Percentiles rank a stretch among this genome's conserved stretches.
These are phyloP conservation scores for Podocnemis expansa DNA, from an alignment of 2,113 vertebrate species.

Conservation along the genomic window DNA sequence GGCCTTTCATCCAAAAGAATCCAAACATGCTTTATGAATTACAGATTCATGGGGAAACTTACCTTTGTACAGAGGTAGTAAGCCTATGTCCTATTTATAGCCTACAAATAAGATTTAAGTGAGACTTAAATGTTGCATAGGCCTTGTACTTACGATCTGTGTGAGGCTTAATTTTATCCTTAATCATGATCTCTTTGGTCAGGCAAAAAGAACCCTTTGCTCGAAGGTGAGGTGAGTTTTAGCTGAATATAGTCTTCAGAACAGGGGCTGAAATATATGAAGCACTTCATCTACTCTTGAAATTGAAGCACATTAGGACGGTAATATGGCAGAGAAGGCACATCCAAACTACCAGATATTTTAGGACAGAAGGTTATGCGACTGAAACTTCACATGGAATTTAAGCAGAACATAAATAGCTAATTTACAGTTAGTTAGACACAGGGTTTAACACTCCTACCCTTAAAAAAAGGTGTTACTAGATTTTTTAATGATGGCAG, in stretches of 20 bases:
- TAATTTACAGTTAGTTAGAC: background rate
- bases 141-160: background rate
- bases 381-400: background rate
- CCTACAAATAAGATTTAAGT: background rate
- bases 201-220: background rate
- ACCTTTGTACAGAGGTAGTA: background rate
- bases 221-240: background rate
- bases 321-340: background rate
- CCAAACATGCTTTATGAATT: background rate
- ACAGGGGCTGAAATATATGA: background rate
- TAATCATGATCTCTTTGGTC: background rate
- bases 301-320: background rate
- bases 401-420: background rate
- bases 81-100: background rate
- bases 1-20: constrained; percentile 15
- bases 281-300: background rate
- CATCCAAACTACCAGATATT: background rate
- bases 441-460: background rate
- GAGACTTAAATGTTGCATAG: background rate
- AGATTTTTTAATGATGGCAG: background rate
- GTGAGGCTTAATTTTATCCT: background rate
- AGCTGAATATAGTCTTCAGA: background rate
- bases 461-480: background rate
- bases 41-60: background rate
- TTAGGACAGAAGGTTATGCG: background rate